These are phyloP conservation scores for Geopemphigus sp. DNA, from an alignment of 1,140 invertebrate genomes.

Conservation along the genomic window DNA sequence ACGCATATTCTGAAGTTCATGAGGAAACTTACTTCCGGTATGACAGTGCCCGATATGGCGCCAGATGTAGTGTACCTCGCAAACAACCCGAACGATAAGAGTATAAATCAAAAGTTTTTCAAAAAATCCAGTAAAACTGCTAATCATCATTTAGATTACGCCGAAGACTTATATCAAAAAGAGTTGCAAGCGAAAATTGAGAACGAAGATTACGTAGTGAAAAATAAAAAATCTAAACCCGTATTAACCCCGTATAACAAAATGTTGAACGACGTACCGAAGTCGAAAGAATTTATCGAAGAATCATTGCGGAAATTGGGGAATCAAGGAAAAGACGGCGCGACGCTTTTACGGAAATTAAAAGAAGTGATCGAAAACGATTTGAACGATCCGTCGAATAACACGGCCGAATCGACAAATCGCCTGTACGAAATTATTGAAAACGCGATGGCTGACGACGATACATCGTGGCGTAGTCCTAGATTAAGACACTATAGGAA, in stretches of 20 bases:
- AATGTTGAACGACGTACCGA: constrained; percentile 51
- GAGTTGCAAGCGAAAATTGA: constrained; percentile 43
- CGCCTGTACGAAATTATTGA: constrained; percentile 23
- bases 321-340: constrained; percentile 33
- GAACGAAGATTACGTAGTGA: constrained; percentile 25
- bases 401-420: background rate
- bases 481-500: constrained; percentile 34
- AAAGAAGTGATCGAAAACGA: constrained; percentile 38
- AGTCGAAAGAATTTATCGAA: constrained; percentile 46
- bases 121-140: constrained; percentile 36
- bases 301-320: constrained; percentile 34
- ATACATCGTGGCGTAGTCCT: constrained; percentile 23
- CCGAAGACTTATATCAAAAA: constrained; percentile 51
- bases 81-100: background rate
- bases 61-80: constrained; percentile 18
- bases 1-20: constrained; percentile 43
- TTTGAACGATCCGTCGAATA: constrained; percentile 12
- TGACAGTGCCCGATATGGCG: constrained; percentile 41
- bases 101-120: background rate
- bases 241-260: constrained; percentile 55
- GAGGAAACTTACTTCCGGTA: constrained; percentile 49
- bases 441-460: constrained; percentile 31
- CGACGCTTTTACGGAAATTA: constrained; percentile 17
- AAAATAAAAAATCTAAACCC: constrained; percentile 2
- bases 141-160: constrained; percentile 50